These are phyloP conservation scores for Rynchops niger DNA, from an alignment of 2,113 vertebrate species.

Conservation along the genomic window DNA sequence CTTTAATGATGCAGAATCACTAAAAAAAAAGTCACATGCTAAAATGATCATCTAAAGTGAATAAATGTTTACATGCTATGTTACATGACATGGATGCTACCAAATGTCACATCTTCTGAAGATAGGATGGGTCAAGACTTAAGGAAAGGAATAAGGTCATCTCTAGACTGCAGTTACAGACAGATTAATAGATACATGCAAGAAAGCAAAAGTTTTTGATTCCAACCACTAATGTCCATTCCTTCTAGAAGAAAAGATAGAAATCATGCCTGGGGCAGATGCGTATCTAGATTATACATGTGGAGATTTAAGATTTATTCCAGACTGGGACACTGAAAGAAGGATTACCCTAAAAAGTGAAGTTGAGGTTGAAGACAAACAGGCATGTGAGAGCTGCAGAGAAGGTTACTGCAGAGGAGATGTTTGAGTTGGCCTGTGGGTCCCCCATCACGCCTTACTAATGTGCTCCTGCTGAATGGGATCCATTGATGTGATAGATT, in stretches of 20 bases:
- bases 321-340: background rate
- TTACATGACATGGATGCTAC: background rate
- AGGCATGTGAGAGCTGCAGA: fast-evolving
- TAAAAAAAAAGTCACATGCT: background rate
- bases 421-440: background rate
- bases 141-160: background rate
- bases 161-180: background rate
- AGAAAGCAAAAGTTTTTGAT: background rate
- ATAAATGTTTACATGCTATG: background rate
- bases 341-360: background rate
- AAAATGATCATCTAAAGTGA: background rate
- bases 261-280: background rate
- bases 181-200: background rate
- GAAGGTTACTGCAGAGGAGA: background rate
- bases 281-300: background rate
- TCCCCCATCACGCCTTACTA: background rate
- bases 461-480: background rate
- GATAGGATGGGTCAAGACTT: background rate
- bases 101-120: background rate
- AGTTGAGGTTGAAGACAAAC: background rate
- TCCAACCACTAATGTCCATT: background rate
- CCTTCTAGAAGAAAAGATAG: background rate
- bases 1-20: background rate
- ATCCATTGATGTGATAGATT: background rate
- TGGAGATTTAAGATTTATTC: background rate